Conservation (phyloP, 2,113 vertebrate species). For the Physeter macrocephalus region DNA sequence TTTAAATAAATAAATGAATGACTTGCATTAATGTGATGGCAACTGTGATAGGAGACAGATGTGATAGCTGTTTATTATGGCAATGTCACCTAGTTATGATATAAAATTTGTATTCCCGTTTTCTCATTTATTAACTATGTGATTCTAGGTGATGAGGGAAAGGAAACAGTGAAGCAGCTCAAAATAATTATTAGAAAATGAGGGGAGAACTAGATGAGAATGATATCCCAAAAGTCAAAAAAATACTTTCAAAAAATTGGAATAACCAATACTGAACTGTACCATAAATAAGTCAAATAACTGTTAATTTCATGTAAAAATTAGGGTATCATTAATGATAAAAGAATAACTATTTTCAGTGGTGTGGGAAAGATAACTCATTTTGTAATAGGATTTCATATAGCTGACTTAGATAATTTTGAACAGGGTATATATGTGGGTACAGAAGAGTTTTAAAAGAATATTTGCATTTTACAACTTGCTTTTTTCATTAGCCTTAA, state of each 20-base stretch:
- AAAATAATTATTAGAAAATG: neutral
- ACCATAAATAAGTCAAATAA: neutral
- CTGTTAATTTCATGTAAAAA: neutral
- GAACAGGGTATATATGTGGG: neutral
- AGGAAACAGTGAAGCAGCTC: neutral
- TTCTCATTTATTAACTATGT: neutral
- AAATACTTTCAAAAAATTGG: neutral
- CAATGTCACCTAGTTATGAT: neutral
- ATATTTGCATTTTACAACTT: neutral
- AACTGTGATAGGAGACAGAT: neutral
- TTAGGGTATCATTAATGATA: neutral
- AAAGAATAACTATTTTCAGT: neutral
- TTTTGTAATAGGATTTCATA: neutral
- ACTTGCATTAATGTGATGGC: neutral
- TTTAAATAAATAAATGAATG: neutral
- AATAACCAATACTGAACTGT: neutral
- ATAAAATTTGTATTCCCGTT: neutral
- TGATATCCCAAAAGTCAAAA: neutral
- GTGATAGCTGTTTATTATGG: neutral
- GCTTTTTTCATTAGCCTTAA: neutral
- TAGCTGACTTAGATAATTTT: neutral
- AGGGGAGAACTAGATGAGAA: neutral
- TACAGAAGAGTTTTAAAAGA: neutral
- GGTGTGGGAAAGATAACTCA: neutral
- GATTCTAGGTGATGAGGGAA: neutral